Percentiles rank a stretch among this genome's conserved stretches.
phyloP scores from a whole-genome alignment of 2,797 vertebrate genomes.

The Mormyrus proboscirostris region DNA sequence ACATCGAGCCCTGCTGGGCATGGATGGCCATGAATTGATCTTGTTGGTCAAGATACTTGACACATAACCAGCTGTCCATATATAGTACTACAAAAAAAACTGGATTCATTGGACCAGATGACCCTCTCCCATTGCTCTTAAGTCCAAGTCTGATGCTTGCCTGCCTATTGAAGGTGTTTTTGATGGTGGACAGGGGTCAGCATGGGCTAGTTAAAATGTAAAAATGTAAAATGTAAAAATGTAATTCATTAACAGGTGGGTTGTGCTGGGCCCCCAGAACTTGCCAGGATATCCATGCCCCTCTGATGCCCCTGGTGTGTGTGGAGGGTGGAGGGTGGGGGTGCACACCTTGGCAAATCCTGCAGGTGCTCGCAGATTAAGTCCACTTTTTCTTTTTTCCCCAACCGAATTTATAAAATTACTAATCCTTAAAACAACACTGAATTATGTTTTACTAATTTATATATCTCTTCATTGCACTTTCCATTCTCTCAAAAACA shows the following conservation, averaged over 20 bases:
- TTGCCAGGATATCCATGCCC: not conserved
- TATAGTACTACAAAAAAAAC: not conserved
- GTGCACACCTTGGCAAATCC: not conserved
- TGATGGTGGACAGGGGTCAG: not conserved
- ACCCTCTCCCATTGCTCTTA: not conserved
- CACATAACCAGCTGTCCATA: not conserved
- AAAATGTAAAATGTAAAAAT: not conserved
- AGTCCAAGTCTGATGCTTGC: not conserved
- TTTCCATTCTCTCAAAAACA: not conserved
- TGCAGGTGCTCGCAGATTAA: not conserved
- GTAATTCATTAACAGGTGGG: not conserved
- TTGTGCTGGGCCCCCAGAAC: not conserved
- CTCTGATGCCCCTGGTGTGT: not conserved
- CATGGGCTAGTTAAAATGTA: not conserved
- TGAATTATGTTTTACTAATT: not conserved
- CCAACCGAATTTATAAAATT: not conserved
- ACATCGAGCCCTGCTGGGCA: not conserved
- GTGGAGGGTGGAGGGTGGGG: not conserved
- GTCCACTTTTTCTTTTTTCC: not conserved
- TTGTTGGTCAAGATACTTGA: not conserved
- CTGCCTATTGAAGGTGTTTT: not conserved
- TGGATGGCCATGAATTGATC: not conserved
- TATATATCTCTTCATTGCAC: not conserved
- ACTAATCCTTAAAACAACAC: not conserved
- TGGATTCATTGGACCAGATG: not conserved